phyloP scores from a whole-genome alignment of 2,888 invertebrate genomes.

The Encarsia formosa region DNA sequence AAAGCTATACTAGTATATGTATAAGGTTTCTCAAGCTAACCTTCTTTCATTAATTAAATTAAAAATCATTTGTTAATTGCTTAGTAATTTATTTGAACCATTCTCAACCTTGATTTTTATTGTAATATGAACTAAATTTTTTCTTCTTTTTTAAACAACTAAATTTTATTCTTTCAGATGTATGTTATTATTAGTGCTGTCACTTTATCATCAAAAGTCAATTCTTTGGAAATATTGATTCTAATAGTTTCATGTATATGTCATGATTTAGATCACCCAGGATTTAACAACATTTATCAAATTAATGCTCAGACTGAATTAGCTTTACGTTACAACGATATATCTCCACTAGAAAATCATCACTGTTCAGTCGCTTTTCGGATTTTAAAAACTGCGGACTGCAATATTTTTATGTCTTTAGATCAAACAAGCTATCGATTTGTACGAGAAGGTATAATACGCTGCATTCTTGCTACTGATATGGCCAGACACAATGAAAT shows the following conservation, averaged over 20 bases:
- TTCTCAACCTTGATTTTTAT: no score
- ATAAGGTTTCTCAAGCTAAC: no score
- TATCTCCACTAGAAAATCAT: conserved; percentile 81
- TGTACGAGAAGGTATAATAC: conserved; percentile 74
- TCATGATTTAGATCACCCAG: conserved; percentile 76
- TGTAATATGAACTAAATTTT: no score
- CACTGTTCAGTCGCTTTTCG: conserved; percentile 82
- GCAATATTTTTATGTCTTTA: conserved; percentile 73
- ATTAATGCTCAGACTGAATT: conserved; percentile 80
- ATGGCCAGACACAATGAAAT: conserved; percentile 79
- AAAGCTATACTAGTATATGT: no score
- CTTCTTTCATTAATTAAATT: no score
- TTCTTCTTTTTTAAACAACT: no score
- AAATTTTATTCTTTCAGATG: no score
- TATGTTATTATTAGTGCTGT: conserved; percentile 75
- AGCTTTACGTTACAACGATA: conserved; percentile 80
- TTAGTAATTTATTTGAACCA: no score
- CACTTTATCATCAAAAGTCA: conserved; percentile 65
- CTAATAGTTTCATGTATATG: conserved; percentile 75
- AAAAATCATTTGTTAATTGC: no score
- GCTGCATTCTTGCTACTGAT: conserved; percentile 73
- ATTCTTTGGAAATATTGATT: conserved; percentile 71
- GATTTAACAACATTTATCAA: conserved; percentile 75
- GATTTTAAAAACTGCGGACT: conserved; percentile 72
- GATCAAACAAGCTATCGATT: conserved; percentile 60